Base-by-base conservation (phyloP, 2,888 invertebrate genomes). In the Eilema griseolum region DNA sequence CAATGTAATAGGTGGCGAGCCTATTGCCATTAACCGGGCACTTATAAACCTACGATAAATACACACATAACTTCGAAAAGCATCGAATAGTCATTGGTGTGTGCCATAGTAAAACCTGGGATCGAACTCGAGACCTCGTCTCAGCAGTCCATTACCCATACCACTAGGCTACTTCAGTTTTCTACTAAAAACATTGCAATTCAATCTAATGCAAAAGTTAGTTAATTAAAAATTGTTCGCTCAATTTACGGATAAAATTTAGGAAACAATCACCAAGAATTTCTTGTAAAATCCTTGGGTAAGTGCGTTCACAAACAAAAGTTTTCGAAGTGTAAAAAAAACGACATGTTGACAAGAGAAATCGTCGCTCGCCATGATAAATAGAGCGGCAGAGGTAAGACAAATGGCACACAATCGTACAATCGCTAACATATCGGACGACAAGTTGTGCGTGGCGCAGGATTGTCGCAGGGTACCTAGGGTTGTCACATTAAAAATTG, bases 381-480 rank as follows among this genome's bases (percentile, higher is more conserved):
- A 83, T 82, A 81, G 76, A 75, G 66, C 75, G 76, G 77, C 79
- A 76, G 73, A 78, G 75, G 72, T 74, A 71, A 82, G 84, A 85
- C 79, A 74, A 80, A 83, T 85, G 76, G 76, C 70, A n/a, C 41
- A 52, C 63, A 46, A 77, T 73, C 70, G 61, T 16, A 59, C 65
- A 57, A 74, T 79, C 72, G 71, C 72, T 72, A 72, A 76, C 77
- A 70, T 67, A 71, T 66, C 71, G 62, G 66, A 61, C 70, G 65
- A 61, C 65, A 65, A 61, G 60, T 64, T 59, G 64, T 33, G 64
- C 33, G n/a, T 33, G 28, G 24, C n/a, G 62, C n/a, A 59, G 28
- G n/a, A 28, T 24, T 57, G 57, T 57, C 59, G 28, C 0, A 16
- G 26, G 46, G 3, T 26, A 3, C n/a, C 20, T 46, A 69, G 69